Conservation (phyloP, 2,888 invertebrate species). For the Limnephilus auricula region DNA sequence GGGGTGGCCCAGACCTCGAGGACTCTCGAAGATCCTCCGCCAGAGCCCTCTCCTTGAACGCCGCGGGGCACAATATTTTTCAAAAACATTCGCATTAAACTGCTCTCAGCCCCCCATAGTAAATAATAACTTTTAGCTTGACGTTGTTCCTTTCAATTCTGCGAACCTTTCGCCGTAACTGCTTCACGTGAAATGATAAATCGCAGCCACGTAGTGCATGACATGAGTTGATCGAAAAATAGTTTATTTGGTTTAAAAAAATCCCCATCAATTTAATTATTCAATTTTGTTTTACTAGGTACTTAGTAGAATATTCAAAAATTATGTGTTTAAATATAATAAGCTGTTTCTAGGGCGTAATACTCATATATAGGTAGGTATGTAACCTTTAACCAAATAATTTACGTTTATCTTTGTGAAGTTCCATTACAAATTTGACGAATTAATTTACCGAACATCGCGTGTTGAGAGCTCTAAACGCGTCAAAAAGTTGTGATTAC, state of each 20-base stretch:
- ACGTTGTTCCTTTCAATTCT: conserved; percentile 31
- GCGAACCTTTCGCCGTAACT: not conserved
- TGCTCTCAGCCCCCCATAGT: conserved; percentile 40
- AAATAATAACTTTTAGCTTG: conserved; percentile 29
- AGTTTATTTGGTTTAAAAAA: not conserved
- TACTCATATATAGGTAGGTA: not conserved
- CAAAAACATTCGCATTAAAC: conserved; percentile 57
- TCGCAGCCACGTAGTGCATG: not conserved
- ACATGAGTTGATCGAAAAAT: not conserved
- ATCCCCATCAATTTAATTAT: not conserved
- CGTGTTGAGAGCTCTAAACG: not conserved
- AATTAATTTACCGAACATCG: not conserved
- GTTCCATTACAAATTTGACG: not conserved
- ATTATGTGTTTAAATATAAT: not conserved
- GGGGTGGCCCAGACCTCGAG: conserved; percentile 10
- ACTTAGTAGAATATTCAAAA: not conserved
- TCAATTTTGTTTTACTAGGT: too few species aligned
- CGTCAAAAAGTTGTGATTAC: not conserved
- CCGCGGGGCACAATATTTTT: conserved; percentile 63
- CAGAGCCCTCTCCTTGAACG: conserved; percentile 51
- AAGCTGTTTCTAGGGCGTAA: not conserved
- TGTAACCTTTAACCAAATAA: not conserved
- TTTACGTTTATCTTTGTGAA: not conserved
- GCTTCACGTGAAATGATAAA: not conserved
- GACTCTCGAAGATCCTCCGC: conserved; percentile 44